Conservation (phyloP, 2,113 vertebrate genomes). For the Pipa parva region DNA sequence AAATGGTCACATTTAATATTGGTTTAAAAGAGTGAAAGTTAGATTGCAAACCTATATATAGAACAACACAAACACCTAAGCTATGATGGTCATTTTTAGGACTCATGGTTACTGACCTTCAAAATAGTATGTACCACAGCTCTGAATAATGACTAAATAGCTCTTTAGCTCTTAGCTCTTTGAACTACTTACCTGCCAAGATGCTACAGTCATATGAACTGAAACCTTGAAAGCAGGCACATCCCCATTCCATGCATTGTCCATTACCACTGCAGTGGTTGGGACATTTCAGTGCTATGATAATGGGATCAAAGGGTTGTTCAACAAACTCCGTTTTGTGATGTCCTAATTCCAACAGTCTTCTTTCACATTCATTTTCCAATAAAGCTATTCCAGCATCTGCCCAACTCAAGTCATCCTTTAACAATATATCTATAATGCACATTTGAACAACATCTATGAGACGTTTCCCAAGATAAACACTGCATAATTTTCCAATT, state of each 20-base stretch:
- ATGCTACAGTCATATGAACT: conserved; percentile 78
- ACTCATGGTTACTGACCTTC: too few species aligned
- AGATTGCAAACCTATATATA: too few species aligned
- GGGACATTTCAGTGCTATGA: conserved; percentile 72
- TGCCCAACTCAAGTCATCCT: conserved; percentile 77
- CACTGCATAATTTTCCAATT: conserved; percentile 61
- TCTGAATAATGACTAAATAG: too few species aligned
- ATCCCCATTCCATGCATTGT: conserved; percentile 79
- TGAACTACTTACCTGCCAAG: conserved; percentile 65
- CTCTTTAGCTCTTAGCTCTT: neutral
- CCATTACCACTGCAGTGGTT: conserved; percentile 74
- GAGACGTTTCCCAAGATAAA: conserved; percentile 55
- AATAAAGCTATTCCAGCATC: conserved; percentile 72
- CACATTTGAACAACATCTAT: conserved; percentile 67
- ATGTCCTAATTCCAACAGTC: conserved; percentile 65
- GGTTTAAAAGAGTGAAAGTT: too few species aligned
- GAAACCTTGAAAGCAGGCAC: conserved; percentile 76
- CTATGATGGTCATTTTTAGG: too few species aligned
- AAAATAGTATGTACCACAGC: too few species aligned
- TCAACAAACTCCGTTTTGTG: conserved; percentile 39
- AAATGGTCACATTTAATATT: too few species aligned
- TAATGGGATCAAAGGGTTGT: conserved; percentile 50
- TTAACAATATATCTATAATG: conserved; percentile 74
- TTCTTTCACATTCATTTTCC: conserved; percentile 89
- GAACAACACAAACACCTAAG: too few species aligned